Conservation (phyloP, 1,140 invertebrate species). For the Protaetia brevitarsis region DNA sequence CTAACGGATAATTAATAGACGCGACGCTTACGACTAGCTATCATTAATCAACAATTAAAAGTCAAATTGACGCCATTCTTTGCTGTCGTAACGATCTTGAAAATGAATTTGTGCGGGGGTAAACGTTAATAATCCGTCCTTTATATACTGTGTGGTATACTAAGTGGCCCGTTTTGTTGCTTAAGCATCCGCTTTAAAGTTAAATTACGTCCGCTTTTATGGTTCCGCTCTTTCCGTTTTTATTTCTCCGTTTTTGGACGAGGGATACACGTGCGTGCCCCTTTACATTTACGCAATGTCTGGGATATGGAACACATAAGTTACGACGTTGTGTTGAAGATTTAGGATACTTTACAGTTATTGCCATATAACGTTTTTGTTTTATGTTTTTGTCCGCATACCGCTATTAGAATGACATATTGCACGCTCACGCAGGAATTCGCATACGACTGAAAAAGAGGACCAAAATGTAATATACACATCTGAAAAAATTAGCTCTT, state of each 20-base stretch:
- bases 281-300: background rate
- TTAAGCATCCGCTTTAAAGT: background rate
- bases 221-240: background rate
- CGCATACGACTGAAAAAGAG: no score
- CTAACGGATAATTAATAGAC: constrained; percentile 38
- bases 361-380: background rate
- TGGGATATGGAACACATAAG: background rate
- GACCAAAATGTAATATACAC: no score
- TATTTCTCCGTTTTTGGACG: background rate
- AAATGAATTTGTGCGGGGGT: constrained; percentile 22
- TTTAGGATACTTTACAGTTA: background rate
- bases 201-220: background rate
- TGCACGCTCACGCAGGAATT: background rate
- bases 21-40: constrained; percentile 24
- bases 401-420: background rate
- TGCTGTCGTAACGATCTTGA: constrained; percentile 19
- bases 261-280: background rate
- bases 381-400: background rate
- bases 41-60: constrained; percentile 39
- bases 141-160: background rate
- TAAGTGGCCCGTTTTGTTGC: background rate
- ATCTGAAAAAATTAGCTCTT: no score
- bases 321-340: background rate
- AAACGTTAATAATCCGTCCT: background rate
- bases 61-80: constrained; percentile 31